Evolutionary conservation across 2,888 invertebrate species (phyloP).

Genomic region (Unio pictorum): DNA sequence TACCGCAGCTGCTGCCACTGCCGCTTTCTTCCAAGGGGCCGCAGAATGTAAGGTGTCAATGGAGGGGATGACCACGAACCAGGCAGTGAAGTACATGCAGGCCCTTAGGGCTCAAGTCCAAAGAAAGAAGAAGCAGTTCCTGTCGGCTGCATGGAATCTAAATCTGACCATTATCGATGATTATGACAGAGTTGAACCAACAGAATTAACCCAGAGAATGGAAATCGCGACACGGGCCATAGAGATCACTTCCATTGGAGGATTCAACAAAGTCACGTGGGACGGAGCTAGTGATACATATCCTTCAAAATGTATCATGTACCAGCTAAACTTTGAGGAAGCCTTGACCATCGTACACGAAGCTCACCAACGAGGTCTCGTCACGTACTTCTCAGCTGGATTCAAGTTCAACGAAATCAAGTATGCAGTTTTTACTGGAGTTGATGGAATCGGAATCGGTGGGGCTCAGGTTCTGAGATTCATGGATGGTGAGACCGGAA

Average conservation of each 20-base stretch:
- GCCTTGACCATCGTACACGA: slow-evolving; percentile 31
- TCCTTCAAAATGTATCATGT: slow-evolving; percentile 32
- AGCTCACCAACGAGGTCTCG: slow-evolving; percentile 26
- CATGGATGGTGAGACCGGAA: slow-evolving; percentile 21
- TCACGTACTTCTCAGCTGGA: slow-evolving; percentile 45
- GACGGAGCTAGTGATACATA: slow-evolving; percentile 27
- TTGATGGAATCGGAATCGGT: slow-evolving; percentile 49
- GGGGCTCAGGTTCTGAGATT: slow-evolving; percentile 45
- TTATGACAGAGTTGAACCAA: slow-evolving; percentile 16
- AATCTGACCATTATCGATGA: slow-evolving; percentile 42
- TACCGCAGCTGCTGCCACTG: slow-evolving; percentile 45
- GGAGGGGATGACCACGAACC: slow-evolving; percentile 45
- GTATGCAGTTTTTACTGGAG: slow-evolving; percentile 41
- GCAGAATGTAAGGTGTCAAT: slow-evolving; percentile 49
- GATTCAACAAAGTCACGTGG: slow-evolving; percentile 36
- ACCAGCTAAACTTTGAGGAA: slow-evolving; percentile 28
- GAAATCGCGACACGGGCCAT: slow-evolving; percentile 44
- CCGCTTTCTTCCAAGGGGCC: slow-evolving; percentile 47
- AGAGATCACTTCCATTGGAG: slow-evolving; percentile 40
- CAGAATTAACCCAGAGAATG: slow-evolving; percentile 25
- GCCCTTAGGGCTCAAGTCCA: slow-evolving; percentile 40
- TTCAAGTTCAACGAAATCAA: slow-evolving; percentile 28
- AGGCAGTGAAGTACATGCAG: slow-evolving; percentile 45
- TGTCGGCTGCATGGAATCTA: slow-evolving; percentile 53
- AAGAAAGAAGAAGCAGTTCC: slow-evolving; percentile 32